Evolutionary conservation across 2,888 invertebrate species (phyloP), one percentile per base, ranked within the genome.

Genomic region (Nyleta sp.): DNA sequence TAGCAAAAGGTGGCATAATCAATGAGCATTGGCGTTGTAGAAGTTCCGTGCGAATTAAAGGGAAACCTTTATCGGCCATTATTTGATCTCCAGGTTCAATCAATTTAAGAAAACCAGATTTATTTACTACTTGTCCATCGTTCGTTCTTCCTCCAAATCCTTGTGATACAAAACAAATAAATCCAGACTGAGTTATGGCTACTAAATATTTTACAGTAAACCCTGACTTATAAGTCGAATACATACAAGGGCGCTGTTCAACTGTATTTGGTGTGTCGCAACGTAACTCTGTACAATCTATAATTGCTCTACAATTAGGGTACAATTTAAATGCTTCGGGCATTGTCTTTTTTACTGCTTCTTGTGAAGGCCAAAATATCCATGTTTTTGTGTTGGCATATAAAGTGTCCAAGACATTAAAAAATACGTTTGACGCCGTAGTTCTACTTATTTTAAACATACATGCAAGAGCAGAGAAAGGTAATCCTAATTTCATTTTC

Each of bases 151-250:
- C 83, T 7, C 83, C 83, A 55, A 82, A 84, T 3, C 79, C 79
- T 64, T 84, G 82, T 8, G 83, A 85, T 6, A 84, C n/a, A 52
- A 82, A 82, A 15, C 73, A 70, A 18, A 86, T 82, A 8, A 60
- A 50, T 17, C 84, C 83, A 42, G 52, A 72, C 4, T 83, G 83
- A 50, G 52, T 75, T 8, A 83, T 80, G 6, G 33, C 83, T 6
- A 85, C 48, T 31, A 84, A 44, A 68, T 38, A 82, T 64, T 84
- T 83, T 0, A 75, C 44, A 6, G 79, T 83, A 48, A 76, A 81
- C 8, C 42, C 24, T 1, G 59, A 59, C 33, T 82, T 82, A 33
- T 76, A 78, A 18, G 52, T 70, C 0, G 81, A 83, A 52, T 82
- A 82, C 75, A 81, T 81, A 8, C 74, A 18, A 38, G 59, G 60